Base-by-base conservation (phyloP, 2,888 invertebrate species). In the Hirtodrosophila cameraria region DNA sequence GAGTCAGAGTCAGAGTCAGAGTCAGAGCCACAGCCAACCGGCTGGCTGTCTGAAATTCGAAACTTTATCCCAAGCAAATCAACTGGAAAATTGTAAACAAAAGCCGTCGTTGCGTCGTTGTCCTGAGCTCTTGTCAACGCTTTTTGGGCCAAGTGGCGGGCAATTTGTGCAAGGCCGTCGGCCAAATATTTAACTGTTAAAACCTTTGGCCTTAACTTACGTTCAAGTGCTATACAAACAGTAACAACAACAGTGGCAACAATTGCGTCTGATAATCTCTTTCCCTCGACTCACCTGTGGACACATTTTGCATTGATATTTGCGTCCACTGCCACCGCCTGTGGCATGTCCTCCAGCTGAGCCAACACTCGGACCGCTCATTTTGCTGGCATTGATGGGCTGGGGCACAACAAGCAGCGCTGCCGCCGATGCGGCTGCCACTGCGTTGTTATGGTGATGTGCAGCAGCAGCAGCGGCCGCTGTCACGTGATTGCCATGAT, bases 291-390 rank as follows among this genome's bases (percentile, higher is more conserved):
- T 92, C 92, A 98, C 97, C 97, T 98, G 97, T 74, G 97, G 97
- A 90, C 97, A 97, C 97, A 97, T 97, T 92, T 97, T 97, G 94
- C 97, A 97, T 91, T 97, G 97, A 92, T 97, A 97, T 92, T 97
- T 97, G 90, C 97, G 85, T 43, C 91, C 91, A 62, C 90, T 91
- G 50, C 90, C 90, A 2, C 86, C 75, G 15, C 74, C 41, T 6
- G 77, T 45, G 15, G 58, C 75, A 55, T 81, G 85, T 28, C 75
- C 87, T 1, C 65, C 66, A 18, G 96, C 12, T 13, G 49, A 72
- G 25, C 89, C 89, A 46, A 55, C 88, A 74, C 69, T 84, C 53
- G 48, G 55, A 5, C 88, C 89, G 42, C 89, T 89, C 78, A 93
- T 93, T 89, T 93, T 93, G 53, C 93, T 92, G 58, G 94, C 95